These are phyloP conservation scores for Papilio aristodemus DNA, from an alignment of 1,140 invertebrate genomes.

Conservation along the genomic window DNA sequence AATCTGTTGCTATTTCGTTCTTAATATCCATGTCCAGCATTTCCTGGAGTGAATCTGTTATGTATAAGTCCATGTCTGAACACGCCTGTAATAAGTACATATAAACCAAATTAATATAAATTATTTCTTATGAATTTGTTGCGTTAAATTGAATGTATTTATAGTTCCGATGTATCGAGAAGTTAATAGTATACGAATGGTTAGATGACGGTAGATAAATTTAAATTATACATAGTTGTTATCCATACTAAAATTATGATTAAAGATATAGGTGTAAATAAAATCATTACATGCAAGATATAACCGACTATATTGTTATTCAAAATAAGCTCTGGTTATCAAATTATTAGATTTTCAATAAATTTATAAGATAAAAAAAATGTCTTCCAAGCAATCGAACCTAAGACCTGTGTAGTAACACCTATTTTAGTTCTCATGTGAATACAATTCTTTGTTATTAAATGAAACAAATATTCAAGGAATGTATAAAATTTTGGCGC, in stretches of 20 bases:
- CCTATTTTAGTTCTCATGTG: no score
- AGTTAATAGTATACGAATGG: no score
- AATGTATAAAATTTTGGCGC: slow-evolving; percentile 45
- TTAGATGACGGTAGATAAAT: neutral
- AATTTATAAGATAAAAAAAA: neutral
- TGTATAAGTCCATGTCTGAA: slow-evolving; percentile 82
- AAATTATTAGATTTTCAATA: no score
- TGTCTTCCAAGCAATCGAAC: neutral
- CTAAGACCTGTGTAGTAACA: neutral
- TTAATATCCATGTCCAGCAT: slow-evolving; percentile 92
- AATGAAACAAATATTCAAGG: neutral
- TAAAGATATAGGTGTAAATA: no score
- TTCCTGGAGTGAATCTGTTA: slow-evolving; percentile 85
- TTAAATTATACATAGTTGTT: neutral
- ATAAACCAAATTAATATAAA: neutral
- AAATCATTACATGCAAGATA: no score
- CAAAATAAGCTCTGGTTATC: no score
- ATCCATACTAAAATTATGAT: no score
- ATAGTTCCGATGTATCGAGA: no score
- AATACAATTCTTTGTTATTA: neutral
- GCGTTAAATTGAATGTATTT: no score
- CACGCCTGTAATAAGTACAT: slow-evolving; percentile 73
- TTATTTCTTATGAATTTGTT: neutral
- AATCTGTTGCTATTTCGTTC: slow-evolving; percentile 88
- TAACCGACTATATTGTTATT: no score